Base-by-base conservation (phyloP, 1,140 invertebrate species). In the Hylyphantes graminicola region DNA sequence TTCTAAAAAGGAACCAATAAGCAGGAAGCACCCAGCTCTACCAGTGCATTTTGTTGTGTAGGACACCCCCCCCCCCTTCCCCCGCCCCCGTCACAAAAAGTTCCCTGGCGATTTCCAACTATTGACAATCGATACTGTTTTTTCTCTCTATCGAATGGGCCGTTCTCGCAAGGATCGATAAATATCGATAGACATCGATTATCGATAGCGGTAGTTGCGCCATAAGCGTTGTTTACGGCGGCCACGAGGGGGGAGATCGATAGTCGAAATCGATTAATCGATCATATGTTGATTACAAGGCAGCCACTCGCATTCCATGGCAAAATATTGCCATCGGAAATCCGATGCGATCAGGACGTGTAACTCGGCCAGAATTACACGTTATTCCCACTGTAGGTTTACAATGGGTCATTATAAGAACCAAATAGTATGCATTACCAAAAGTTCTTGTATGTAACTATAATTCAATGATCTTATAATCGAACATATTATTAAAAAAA, bases 181-280 rank as follows among this genome's bases (percentile, higher is more conserved):
- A 81, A 81, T 81, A 81, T 81, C 79, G 79, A 81, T 81, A 81
- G 67, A 61, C 73, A 81, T 81, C 79, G 79, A 81, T 81, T 81
- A 57, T 54, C 79, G 57, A 81, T 81, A 81, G 55, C 17, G 50
- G 57, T 78, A 67, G 63, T 70, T 81, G 68, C 79, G 79, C 79
- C 67, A 81, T 81, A 81, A 81, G 79, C 79, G 79, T 81, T 81
- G 79, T 81, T 81, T 81, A 81, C 68, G 79, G 79, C 79, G 73
- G 65, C 79, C 54, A 80, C 35, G 77, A 53, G 65, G 55, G 54
- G 55, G 57, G 48, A 55, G 79, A 81, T 81, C 65, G 55, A 81
- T 72, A 21, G 15, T 63, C 17, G 57, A 53, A 76, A 81, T 81
- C 79, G 79, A 81, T 81, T 81, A 72, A 73, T 81, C 79, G 79